Conservation (phyloP, 2,888 invertebrate species). For the Argyra leucocephala region DNA sequence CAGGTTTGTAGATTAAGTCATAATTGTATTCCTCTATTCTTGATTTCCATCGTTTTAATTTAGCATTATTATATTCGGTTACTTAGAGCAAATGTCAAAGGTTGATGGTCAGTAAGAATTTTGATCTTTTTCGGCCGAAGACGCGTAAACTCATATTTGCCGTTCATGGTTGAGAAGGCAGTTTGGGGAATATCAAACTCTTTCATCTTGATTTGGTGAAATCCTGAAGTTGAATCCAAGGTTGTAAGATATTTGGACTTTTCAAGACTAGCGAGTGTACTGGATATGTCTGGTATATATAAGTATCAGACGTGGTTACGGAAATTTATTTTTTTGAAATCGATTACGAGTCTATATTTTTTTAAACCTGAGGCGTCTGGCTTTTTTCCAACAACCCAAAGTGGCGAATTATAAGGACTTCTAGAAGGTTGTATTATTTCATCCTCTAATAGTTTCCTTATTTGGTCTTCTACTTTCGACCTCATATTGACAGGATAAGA, state of each 20-base stretch:
- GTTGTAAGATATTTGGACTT: no score
- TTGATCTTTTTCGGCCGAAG: constrained; percentile 19
- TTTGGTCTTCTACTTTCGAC: constrained; percentile 32
- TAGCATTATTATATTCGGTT: constrained; percentile 18
- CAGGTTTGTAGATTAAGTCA: constrained; percentile 18
- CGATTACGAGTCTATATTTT: constrained; percentile 24
- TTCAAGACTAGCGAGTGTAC: constrained; percentile 22
- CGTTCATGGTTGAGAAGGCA: constrained; percentile 22
- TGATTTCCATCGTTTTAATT: constrained; percentile 21
- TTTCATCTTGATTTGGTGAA: constrained; percentile 21
- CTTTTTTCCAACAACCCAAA: constrained; percentile 27
- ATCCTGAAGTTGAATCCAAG: constrained; percentile 18
- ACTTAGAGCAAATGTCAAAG: constrained; percentile 17
- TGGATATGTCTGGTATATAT: constrained; percentile 14
- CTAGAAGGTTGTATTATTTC: constrained; percentile 29
- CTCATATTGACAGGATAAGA: constrained; percentile 34
- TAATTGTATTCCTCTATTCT: constrained; percentile 21
- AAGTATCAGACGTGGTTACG: constrained; percentile 15
- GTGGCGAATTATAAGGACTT: constrained; percentile 27
- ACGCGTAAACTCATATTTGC: constrained; percentile 21
- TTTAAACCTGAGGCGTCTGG: constrained; percentile 23
- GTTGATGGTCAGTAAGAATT: constrained; percentile 24
- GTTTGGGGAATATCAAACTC: constrained; percentile 16
- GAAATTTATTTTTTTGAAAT: constrained; percentile 22
- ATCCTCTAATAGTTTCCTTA: constrained; percentile 29